These are phyloP conservation scores for Egretta garzetta DNA, from an alignment of 2,113 vertebrate genomes.

Conservation along the genomic window DNA sequence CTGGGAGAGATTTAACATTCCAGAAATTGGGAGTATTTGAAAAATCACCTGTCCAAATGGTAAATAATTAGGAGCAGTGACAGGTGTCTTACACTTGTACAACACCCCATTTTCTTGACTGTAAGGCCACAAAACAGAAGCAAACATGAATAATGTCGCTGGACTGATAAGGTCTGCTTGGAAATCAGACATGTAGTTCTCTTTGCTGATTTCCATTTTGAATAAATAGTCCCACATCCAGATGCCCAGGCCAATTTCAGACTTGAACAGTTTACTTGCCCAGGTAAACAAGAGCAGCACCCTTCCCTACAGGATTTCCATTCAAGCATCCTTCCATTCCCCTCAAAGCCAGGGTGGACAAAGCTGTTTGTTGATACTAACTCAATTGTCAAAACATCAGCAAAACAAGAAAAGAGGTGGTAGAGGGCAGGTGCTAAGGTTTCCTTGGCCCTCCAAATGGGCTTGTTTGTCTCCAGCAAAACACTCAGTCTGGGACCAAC, in stretches of 20 bases:
- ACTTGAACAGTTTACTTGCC: background rate
- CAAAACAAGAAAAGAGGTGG: background rate
- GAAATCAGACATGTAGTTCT: background rate
- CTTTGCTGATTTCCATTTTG: background rate
- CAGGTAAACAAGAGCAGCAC: background rate
- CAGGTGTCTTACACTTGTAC: background rate
- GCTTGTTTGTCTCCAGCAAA: background rate
- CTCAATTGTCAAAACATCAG: background rate
- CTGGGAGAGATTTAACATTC: background rate
- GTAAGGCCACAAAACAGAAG: background rate
- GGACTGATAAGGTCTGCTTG: background rate
- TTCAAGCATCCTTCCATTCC: background rate
- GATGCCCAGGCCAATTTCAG: background rate
- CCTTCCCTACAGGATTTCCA: background rate
- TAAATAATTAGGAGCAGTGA: background rate
- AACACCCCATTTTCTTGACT: background rate
- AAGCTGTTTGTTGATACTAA: background rate
- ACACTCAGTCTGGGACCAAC: background rate
- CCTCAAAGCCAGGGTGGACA: background rate
- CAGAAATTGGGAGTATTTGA: background rate
- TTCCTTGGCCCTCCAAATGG: background rate
- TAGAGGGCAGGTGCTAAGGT: fast-evolving
- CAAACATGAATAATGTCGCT: background rate
- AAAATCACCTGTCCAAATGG: background rate
- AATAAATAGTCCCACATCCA: background rate